These are phyloP conservation scores for Craniophora ligustri DNA, from an alignment of 2,888 invertebrate species.

Conservation along the genomic window DNA sequence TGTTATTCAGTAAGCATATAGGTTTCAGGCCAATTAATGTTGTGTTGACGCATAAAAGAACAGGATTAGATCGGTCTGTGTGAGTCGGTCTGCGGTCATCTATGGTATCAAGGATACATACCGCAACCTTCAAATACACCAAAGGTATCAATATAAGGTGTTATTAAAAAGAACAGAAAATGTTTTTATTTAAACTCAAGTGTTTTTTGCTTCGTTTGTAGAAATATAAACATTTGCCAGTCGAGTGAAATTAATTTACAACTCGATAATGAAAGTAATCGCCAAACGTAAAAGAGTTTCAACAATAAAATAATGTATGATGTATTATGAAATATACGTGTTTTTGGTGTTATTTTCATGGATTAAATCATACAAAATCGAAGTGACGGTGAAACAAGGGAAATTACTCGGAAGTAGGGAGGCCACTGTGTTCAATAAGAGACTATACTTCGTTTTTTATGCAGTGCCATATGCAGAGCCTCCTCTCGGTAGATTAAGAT, in stretches of 20 bases:
- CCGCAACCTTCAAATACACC: no score
- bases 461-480: slow-evolving; percentile 79
- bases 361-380: slow-evolving; percentile 55
- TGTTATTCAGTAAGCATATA: no score
- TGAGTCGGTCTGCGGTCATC: no score
- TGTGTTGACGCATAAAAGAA: no score
- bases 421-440: slow-evolving; percentile 68
- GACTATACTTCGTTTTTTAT: slow-evolving; percentile 76
- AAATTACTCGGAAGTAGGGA: slow-evolving; percentile 66
- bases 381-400: slow-evolving; percentile 74
- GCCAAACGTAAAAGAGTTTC: neutral
- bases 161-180: no score
- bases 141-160: no score
- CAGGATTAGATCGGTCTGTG: no score
- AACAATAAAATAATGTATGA: slow-evolving; percentile 35
- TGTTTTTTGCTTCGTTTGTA: slow-evolving; percentile 12
- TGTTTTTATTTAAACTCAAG: no score
- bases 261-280: slow-evolving; percentile 28
- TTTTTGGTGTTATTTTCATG: slow-evolving; percentile 49
- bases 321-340: slow-evolving; percentile 53
- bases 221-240: slow-evolving; percentile 62
- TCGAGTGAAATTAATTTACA: slow-evolving; percentile 58
- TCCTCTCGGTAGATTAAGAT: slow-evolving; percentile 74
- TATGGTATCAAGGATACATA: no score
- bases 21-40: no score